Conservation (phyloP, 2,888 invertebrate genomes). For the Epirrita christyi region DNA sequence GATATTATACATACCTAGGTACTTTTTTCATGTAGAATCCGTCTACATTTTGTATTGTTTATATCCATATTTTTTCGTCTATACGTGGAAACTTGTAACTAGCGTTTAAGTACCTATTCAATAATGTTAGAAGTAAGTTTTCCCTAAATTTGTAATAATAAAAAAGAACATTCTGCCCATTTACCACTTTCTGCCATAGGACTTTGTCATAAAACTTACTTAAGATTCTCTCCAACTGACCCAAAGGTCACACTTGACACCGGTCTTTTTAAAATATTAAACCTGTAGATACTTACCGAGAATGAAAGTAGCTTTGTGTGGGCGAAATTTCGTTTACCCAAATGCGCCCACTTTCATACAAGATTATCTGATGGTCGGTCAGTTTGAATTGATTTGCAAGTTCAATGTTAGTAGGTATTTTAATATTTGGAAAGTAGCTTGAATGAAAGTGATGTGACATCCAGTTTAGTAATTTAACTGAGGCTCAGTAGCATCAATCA, state of each 20-base stretch:
- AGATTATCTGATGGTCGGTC: conserved; percentile 17
- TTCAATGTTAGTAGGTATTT: conserved; percentile 23
- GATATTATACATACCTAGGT: too few relatives aligned
- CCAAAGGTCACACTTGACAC: conserved; percentile 24
- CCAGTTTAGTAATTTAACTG: conserved; percentile 14
- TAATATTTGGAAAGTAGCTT: conserved; percentile 19
- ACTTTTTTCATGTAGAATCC: too few relatives aligned
- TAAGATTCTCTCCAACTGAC: neutral
- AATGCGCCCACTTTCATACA: conserved; percentile 38
- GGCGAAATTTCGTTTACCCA: conserved; percentile 38
- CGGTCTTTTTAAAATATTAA: conserved; percentile 31
- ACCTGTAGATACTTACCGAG: conserved; percentile 39
- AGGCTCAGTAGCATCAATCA: conserved; percentile 6
- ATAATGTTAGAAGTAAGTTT: too few relatives aligned
- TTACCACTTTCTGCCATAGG: too few relatives aligned
- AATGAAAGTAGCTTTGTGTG: conserved; percentile 38
- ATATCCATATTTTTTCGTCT: too few relatives aligned
- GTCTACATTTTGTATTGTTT: too few relatives aligned
- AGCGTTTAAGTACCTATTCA: too few relatives aligned
- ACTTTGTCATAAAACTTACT: neutral
- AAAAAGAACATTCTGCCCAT: too few relatives aligned
- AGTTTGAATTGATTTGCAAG: conserved; percentile 10
- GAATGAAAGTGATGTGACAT: conserved; percentile 21
- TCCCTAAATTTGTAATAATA: too few relatives aligned
- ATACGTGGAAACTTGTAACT: too few relatives aligned